phyloP scores from a whole-genome alignment of 2,113 vertebrate genomes.

The Megaceryle maxima region DNA sequence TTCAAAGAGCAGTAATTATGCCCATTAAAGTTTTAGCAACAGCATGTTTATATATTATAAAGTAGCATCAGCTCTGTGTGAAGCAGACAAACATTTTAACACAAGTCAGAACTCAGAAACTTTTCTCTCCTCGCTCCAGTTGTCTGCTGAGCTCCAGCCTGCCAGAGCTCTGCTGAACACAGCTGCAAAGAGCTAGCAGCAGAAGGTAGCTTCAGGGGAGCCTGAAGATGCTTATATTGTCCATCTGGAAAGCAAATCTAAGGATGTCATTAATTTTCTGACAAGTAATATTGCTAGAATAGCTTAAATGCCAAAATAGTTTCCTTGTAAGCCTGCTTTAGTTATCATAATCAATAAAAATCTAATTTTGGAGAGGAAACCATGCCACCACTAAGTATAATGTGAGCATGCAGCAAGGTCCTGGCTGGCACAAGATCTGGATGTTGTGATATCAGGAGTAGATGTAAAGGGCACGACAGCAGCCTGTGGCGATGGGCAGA shows the following conservation, averaged over 20 bases:
- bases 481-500: rapidly evolving
- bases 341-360: not conserved
- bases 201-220: not conserved
- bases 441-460: not conserved
- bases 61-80: not conserved
- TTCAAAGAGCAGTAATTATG: not conserved
- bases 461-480: rapidly evolving
- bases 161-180: not conserved
- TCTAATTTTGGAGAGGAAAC: not conserved
- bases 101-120: not conserved
- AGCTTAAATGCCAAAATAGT: not conserved
- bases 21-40: conserved; percentile 42
- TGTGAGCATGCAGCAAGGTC: not conserved
- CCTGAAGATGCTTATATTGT: not conserved
- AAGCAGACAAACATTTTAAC: conserved; percentile 6
- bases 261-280: not conserved
- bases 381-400: not conserved
- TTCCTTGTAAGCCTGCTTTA: not conserved
- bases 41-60: not conserved
- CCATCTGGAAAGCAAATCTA: not conserved
- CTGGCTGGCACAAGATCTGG: not conserved
- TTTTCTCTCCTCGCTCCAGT: not conserved
- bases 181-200: not conserved
- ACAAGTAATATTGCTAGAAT: not conserved
- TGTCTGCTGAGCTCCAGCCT: not conserved